Evolutionary conservation across 1,140 invertebrate genomes (phyloP).

Genomic region (Trinorchestia longiramus): DNA sequence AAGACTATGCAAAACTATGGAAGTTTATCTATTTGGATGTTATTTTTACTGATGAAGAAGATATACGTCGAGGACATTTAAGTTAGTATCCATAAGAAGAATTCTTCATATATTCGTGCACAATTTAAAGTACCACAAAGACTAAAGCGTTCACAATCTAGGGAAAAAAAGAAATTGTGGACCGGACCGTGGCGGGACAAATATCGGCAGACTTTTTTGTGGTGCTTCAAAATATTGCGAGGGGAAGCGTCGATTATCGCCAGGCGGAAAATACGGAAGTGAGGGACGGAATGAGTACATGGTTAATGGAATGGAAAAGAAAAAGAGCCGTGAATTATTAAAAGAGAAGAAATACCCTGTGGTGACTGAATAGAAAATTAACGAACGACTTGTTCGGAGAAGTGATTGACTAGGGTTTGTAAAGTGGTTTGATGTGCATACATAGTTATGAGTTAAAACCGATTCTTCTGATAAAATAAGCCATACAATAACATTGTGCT

Average conservation of each 20-base stretch:
- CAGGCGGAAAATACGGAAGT: not conserved
- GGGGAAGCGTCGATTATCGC: not conserved
- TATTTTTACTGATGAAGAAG: too few relatives aligned
- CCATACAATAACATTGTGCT: too few relatives aligned
- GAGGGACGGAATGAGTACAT: not conserved
- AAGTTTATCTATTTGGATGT: too few relatives aligned
- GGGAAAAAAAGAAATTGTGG: not conserved
- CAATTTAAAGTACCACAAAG: not conserved
- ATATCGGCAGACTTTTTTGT: not conserved
- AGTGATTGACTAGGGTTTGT: not conserved
- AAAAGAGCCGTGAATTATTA: not conserved
- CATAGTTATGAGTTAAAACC: too few relatives aligned
- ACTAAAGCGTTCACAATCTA: not conserved
- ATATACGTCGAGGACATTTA: not conserved
- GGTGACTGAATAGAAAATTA: not conserved
- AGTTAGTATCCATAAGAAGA: not conserved
- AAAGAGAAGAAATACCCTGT: not conserved
- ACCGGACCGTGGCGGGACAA: not conserved
- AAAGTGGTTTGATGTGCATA: not conserved
- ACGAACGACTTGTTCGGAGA: not conserved
- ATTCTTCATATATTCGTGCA: not conserved
- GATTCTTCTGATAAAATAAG: too few relatives aligned
- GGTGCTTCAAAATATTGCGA: not conserved
- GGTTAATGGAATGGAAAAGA: not conserved
- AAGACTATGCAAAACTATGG: too few relatives aligned